These are phyloP conservation scores for Prionchulus punctatus DNA, from an alignment of 2,888 invertebrate species.

Conservation along the genomic window DNA sequence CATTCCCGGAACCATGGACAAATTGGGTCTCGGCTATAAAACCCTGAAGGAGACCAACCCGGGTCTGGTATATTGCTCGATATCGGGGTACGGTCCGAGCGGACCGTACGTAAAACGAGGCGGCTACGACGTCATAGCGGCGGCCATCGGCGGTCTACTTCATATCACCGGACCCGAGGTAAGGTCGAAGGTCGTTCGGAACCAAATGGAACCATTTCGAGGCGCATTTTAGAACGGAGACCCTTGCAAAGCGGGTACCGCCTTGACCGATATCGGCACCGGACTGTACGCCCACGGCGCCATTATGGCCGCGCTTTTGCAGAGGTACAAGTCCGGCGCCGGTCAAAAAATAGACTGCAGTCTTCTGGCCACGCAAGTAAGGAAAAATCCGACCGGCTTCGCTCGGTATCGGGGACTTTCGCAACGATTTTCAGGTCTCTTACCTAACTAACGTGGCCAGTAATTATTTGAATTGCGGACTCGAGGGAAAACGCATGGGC, in stretches of 20 bases:
- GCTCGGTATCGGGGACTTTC: not conserved
- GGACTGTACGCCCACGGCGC: constrained; percentile 87
- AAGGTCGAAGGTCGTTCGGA: too few species aligned
- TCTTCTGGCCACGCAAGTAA: constrained; percentile 68
- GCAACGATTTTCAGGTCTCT: constrained; percentile 42
- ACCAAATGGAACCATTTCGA: too few species aligned
- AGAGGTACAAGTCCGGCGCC: constrained; percentile 54
- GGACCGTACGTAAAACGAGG: constrained; percentile 71
- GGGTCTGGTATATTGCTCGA: constrained; percentile 70
- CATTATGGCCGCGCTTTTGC: constrained; percentile 70
- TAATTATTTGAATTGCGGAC: constrained; percentile 69
- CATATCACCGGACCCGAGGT: constrained; percentile 66
- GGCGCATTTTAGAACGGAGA: constrained; percentile 55
- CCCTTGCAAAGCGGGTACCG: constrained; percentile 78
- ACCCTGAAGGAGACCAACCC: constrained; percentile 53
- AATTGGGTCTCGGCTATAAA: constrained; percentile 61
- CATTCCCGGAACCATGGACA: constrained; percentile 67
- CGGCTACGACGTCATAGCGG: constrained; percentile 91
- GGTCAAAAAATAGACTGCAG: constrained; percentile 88
- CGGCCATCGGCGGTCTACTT: constrained; percentile 73
- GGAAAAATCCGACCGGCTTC: not conserved
- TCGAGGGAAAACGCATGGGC: constrained; percentile 64
- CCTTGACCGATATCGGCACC: constrained; percentile 77
- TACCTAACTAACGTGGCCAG: constrained; percentile 71
- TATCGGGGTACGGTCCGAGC: constrained; percentile 72